Evolutionary conservation across 2,797 vertebrate species (phyloP).

Genomic region (Craterocephalus amniculus): DNA sequence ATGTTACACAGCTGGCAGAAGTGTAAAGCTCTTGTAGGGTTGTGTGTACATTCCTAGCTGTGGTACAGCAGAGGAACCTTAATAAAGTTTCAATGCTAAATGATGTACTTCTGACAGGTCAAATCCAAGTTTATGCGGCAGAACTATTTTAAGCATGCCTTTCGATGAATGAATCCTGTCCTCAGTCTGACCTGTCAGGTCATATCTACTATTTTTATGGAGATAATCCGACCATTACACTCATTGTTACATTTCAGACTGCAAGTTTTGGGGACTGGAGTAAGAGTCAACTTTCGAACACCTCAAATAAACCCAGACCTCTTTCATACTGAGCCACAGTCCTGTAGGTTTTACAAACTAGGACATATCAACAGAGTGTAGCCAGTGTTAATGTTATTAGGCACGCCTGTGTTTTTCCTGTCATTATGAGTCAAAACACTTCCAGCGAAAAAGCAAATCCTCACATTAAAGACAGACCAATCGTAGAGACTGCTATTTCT

Average conservation of each 20-base stretch:
- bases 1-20: not conserved
- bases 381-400: not conserved
- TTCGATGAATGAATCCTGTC: not conserved
- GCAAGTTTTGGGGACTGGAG: not conserved
- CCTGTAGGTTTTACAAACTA: not conserved
- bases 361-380: not conserved
- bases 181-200: not conserved
- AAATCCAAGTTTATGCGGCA: not conserved
- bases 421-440: not conserved
- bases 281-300: not conserved
- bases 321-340: too few species aligned
- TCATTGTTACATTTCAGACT: not conserved
- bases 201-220: not conserved
- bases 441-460: too few species aligned
- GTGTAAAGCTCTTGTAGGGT: too few species aligned
- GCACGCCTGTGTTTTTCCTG: not conserved
- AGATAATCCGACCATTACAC: not conserved
- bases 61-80: not conserved
- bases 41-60: not conserved
- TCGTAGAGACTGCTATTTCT: not conserved
- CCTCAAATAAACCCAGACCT: not conserved
- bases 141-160: not conserved
- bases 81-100: not conserved
- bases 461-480: not conserved
- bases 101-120: not conserved